Evolutionary conservation across 1,140 invertebrate genomes (phyloP), one percentile per base, ranked within the genome.

Genomic region (Orius laevigatus): DNA sequence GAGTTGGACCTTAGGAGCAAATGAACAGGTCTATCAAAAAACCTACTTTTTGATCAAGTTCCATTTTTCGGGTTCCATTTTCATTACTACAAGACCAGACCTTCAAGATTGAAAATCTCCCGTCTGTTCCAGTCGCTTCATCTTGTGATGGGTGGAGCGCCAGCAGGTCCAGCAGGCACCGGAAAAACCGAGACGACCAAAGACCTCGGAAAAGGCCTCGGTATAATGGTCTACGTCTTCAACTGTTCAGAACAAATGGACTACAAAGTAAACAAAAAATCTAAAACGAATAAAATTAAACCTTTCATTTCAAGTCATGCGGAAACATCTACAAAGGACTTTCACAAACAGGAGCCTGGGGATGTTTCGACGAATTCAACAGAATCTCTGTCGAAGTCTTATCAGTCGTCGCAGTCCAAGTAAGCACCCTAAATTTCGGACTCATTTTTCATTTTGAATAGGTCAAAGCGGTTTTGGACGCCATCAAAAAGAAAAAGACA

Each of bases 221-320:
- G 83, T 16, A 83, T 91, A 56, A 90, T 92, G 85, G 88, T 93
- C 0, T 92, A 92, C 57, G 90, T 94, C 0, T 94, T 93, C 66
- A 94, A 94, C 63, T 93, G 90, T 63, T 93, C 89, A 0, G 88
- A 94, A 63, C 88, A 93, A 70, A 92, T 94, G 88, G 89, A 94
- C 65, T 94, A 92, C 63, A 86, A 85, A 57, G 67, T 70, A 25
- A n/a, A 25, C 25, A 25, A 25, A 25, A 25, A 8, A n/a, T n/a
- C n/a, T n/a, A 25, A 25, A 25, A 25, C 8, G 8, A 25, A 4
- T 25, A 25, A 25, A 25, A 25, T 4, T 25, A 25, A 38, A 16
- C 3, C 3, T 4, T 3, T 38, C 36, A 4, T 38, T 38, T 38
- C 10, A 38, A 71, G 71, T 92, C 87, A 3, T 81, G 84, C 58